Percentiles rank a stretch among this genome's conserved stretches.
phyloP scores from a whole-genome alignment of 2,797 vertebrate genomes.

The Jordanella pulchra region DNA sequence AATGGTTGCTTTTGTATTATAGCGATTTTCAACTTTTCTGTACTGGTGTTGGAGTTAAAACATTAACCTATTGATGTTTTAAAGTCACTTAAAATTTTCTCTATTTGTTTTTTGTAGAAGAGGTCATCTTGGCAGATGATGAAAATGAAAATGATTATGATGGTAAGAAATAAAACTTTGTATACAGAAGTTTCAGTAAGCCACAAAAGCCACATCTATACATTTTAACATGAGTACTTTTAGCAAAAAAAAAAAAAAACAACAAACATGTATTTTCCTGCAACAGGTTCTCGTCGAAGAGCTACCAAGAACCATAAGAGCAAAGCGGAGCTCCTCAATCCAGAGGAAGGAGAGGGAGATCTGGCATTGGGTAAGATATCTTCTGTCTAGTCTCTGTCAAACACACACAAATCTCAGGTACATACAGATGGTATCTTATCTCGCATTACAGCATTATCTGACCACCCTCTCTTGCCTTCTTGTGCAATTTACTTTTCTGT shows the following conservation, averaged over 20 bases:
- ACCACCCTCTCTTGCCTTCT: conserved; percentile 48
- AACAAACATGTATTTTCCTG: not conserved
- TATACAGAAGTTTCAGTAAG: not conserved
- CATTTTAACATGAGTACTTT: not conserved
- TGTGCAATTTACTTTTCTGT: conserved; percentile 24
- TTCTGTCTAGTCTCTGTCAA: not conserved
- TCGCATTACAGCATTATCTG: conserved; percentile 69
- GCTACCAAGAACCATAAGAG: conserved; percentile 93
- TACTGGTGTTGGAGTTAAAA: not conserved
- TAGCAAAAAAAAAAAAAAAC: not conserved
- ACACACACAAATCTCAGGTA: conserved; percentile 52
- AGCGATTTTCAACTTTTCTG: not conserved
- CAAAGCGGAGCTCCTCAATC: conserved; percentile 87
- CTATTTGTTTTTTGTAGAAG: conserved; percentile 79
- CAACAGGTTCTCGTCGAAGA: conserved; percentile 87
- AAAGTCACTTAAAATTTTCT: not conserved
- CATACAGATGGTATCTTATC: conserved; percentile 66
- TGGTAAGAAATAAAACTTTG: conserved; percentile 49
- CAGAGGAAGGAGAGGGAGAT: conserved; percentile 90
- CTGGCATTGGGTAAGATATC: conserved; percentile 84
- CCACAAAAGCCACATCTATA: not conserved
- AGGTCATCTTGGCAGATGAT: conserved; percentile 93
- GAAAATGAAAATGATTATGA: conserved; percentile 87
- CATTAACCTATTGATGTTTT: conserved; percentile 11
- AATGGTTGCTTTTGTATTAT: not conserved